A percentile compares a stretch with the other conserved stretches of the same genome.
phyloP scores from a whole-genome alignment of 2,113 vertebrate species.

The Chloropsis hardwickii region DNA sequence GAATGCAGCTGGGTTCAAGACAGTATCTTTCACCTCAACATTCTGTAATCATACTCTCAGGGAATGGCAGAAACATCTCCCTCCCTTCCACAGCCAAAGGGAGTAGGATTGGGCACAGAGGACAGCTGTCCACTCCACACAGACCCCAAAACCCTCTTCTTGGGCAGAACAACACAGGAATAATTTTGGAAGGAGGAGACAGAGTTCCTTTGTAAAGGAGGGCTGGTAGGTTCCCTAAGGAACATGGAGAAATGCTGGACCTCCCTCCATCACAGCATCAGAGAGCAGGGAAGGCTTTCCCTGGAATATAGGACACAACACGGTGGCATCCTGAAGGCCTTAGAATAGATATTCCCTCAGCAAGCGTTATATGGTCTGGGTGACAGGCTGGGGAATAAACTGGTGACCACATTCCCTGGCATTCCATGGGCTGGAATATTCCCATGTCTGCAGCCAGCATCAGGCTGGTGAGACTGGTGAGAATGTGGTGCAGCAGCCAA shows the following conservation, averaged over 20 bases:
- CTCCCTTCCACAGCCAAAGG: not conserved
- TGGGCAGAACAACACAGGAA: not conserved
- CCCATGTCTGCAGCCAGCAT: not conserved
- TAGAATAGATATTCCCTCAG: not conserved
- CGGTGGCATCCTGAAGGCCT: not conserved
- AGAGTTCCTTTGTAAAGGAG: not conserved
- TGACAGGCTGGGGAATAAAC: not conserved
- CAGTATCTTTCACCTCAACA: fast-evolving
- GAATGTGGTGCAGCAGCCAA: not conserved
- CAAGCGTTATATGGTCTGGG: not conserved
- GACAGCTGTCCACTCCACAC: not conserved
- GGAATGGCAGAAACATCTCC: not conserved
- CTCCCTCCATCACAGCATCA: not conserved
- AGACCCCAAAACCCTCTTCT: not conserved
- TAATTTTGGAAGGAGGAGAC: not conserved
- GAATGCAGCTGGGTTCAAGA: not conserved
- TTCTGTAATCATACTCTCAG: not conserved
- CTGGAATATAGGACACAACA: not conserved
- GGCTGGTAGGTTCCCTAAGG: not conserved
- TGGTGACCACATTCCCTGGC: not conserved
- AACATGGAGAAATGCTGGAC: fast-evolving
- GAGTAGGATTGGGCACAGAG: no score
- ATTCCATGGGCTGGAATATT: not conserved
- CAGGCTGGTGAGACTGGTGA: not conserved
- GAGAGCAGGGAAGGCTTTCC: not conserved